phyloP scores from a whole-genome alignment of 2,113 vertebrate genomes.

The Tyrannus savana region DNA sequence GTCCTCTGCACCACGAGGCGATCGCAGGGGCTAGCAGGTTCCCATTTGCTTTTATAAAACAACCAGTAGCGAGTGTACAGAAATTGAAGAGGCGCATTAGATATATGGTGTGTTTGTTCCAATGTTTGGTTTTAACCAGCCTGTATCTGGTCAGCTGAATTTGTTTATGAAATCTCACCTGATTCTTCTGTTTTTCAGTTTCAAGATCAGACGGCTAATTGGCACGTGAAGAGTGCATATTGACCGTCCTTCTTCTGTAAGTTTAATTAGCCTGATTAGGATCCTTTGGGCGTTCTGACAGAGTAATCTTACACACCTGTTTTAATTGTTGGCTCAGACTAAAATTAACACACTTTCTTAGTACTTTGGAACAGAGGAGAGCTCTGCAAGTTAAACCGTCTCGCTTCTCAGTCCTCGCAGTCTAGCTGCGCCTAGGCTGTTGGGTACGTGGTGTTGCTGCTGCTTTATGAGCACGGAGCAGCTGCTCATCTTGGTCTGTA shows the following conservation, averaged over 20 bases:
- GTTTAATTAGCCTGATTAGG: background rate
- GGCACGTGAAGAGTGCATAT: background rate
- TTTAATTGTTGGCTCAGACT: background rate
- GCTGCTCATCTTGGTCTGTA: background rate
- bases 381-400: background rate
- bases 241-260: background rate
- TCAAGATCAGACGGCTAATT: background rate
- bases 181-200: background rate
- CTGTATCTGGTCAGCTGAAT: background rate
- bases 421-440: rapidly evolving
- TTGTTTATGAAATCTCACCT: background rate
- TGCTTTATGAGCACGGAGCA: background rate
- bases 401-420: rapidly evolving
- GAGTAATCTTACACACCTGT: background rate
- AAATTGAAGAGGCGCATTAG: rapidly evolving
- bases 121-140: background rate
- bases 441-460: rapidly evolving
- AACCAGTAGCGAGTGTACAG: rapidly evolving
- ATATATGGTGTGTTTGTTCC: background rate
- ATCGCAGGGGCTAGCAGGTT: rapidly evolving
- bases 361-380: background rate
- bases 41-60: background rate
- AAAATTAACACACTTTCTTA: background rate
- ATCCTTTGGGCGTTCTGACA: background rate
- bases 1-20: rapidly evolving